phyloP scores from a whole-genome alignment of 1,140 invertebrate genomes.

The Drosophila miranda region DNA sequence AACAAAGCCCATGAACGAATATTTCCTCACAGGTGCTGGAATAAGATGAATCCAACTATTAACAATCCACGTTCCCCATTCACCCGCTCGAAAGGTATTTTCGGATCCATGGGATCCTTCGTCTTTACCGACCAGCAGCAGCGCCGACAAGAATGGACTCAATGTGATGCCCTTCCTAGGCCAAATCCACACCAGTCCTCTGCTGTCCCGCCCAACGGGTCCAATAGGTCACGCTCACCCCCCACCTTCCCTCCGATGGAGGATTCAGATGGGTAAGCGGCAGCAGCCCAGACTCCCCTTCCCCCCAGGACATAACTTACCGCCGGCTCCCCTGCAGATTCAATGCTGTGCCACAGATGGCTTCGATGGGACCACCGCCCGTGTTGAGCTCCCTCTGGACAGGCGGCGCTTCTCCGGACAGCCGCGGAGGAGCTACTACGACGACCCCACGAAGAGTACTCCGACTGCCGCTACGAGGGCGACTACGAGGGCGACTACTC shows the following conservation, averaged over 20 bases:
- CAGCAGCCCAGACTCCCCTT: no score
- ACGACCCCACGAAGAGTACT: constrained; percentile 1
- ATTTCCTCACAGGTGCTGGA: not conserved
- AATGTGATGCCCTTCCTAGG: constrained; percentile 50
- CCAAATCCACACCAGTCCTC: constrained; percentile 19
- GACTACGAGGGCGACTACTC: constrained; percentile 7
- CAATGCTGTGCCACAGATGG: no score
- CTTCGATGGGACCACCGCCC: no score
- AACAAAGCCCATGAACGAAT: no score
- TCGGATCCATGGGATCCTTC: constrained; percentile 23
- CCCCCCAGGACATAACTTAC: no score
- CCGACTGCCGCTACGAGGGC: no score
- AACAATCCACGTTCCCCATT: constrained; percentile 63
- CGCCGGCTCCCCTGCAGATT: no score
- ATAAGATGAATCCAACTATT: constrained; percentile 18
- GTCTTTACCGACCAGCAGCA: constrained; percentile 48
- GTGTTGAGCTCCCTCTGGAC: no score
- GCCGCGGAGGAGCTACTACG: not conserved
- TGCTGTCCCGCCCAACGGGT: constrained; percentile 30
- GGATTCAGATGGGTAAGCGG: constrained; percentile 18
- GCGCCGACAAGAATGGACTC: constrained; percentile 29
- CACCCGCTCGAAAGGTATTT: constrained; percentile 25
- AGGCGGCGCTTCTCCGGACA: no score
- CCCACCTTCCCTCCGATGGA: not conserved
- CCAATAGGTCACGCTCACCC: not conserved